Conservation (phyloP, 2,888 invertebrate species). For the Drosophila gaucha region DNA sequence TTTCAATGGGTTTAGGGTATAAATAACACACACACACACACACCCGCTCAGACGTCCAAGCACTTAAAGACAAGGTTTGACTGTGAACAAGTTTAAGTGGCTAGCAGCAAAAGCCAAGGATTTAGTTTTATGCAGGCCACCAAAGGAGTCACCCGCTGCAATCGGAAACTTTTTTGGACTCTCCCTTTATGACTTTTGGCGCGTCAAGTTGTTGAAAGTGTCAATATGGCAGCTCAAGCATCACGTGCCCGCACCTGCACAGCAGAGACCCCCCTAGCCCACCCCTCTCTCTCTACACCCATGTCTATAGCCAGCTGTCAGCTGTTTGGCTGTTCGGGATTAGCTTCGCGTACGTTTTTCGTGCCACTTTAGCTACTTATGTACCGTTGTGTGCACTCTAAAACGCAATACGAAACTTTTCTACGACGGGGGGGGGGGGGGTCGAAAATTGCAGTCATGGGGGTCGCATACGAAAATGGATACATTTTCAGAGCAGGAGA, state of each 20-base stretch:
- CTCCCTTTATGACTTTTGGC: constrained; percentile 80
- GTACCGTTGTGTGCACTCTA: constrained; percentile 72
- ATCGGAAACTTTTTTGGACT: constrained; percentile 57
- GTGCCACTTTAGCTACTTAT: constrained; percentile 71
- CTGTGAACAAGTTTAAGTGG: constrained; percentile 83
- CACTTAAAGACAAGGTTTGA: constrained; percentile 68
- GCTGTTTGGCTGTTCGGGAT: constrained; percentile 66
- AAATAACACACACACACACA: constrained; percentile 3
- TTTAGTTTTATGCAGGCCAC: constrained; percentile 75
- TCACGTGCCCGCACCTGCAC: constrained; percentile 74
- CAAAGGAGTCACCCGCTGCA: constrained; percentile 33
- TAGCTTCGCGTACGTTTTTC: constrained; percentile 59
- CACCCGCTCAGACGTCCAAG: constrained; percentile 53
- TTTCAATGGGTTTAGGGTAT: no score
- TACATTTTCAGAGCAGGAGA: constrained; percentile 9
- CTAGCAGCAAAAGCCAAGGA: constrained; percentile 77
- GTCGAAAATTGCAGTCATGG: constrained; percentile 33
- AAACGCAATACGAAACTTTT: constrained; percentile 78
- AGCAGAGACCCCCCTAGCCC: background rate
- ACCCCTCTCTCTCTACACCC: background rate
- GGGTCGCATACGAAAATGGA: constrained; percentile 30
- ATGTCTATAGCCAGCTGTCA: constrained; percentile 50
- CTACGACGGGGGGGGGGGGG: background rate
- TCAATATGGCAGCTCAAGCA: constrained; percentile 80
- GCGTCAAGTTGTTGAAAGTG: constrained; percentile 79